Evolutionary conservation across 2,113 vertebrate species (phyloP).

Genomic region (Passer domesticus): DNA sequence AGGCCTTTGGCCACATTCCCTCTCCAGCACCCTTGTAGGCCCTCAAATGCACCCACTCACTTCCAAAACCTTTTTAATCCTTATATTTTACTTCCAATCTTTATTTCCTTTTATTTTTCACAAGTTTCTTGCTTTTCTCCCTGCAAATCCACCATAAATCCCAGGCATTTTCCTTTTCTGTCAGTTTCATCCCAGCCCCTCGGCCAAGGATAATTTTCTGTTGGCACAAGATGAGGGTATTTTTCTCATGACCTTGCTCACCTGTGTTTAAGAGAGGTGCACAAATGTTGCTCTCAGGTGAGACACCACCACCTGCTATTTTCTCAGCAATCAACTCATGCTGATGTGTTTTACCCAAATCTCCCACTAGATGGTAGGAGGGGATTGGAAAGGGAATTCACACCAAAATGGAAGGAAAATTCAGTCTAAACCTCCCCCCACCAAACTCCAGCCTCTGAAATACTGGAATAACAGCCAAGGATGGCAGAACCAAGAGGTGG

Average conservation of each 20-base stretch:
- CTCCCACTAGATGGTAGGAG: constrained; percentile 57
- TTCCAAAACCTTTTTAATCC: background rate
- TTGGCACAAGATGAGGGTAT: background rate
- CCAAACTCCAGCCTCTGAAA: background rate
- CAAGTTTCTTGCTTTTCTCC: background rate
- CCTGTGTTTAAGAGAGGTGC: background rate
- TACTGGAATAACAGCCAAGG: background rate
- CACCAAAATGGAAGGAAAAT: background rate
- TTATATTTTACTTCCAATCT: background rate
- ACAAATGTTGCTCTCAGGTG: background rate
- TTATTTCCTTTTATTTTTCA: background rate
- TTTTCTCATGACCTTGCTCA: background rate
- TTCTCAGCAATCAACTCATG: background rate
- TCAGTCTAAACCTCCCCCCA: background rate
- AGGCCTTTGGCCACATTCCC: background rate
- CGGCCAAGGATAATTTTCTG: background rate
- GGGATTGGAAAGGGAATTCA: background rate
- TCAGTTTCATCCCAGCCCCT: background rate
- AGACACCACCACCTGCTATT: background rate
- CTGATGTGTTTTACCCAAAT: background rate
- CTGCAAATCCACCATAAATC: background rate
- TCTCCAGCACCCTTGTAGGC: background rate
- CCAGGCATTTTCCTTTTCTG: background rate
- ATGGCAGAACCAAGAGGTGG: background rate
- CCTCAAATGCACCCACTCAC: background rate